These are phyloP conservation scores for Pseudochirops corinnae DNA, from an alignment of 2,797 vertebrate species.

Conservation along the genomic window DNA sequence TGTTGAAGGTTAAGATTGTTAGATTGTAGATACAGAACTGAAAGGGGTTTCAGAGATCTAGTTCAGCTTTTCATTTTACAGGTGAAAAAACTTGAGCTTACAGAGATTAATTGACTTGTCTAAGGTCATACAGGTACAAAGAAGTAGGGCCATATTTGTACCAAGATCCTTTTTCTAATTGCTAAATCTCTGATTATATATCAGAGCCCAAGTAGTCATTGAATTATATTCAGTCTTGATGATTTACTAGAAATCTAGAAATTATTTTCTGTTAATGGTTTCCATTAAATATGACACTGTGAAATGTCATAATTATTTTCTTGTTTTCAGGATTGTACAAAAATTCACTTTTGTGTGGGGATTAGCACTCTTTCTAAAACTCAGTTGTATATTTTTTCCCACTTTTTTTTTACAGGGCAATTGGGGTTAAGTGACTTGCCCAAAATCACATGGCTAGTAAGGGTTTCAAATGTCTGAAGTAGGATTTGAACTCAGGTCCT, in stretches of 20 bases:
- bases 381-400: neutral
- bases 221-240: neutral
- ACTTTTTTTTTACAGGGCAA: too few species aligned
- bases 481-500: too few species aligned
- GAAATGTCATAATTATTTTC: neutral
- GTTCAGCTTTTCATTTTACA: constrained; percentile 1
- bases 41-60: neutral
- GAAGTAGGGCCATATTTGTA: neutral
- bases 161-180: neutral
- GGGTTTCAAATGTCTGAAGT: too few species aligned
- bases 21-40: neutral
- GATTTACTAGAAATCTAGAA: neutral
- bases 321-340: neutral
- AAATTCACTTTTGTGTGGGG: neutral
- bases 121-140: neutral
- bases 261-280: too few species aligned
- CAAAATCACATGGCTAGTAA: too few species aligned
- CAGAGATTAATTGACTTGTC: neutral
- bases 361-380: neutral
- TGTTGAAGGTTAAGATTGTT: neutral
- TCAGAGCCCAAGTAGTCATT: neutral
- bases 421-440: too few species aligned
- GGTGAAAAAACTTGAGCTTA: neutral
- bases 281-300: neutral
- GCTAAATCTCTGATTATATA: neutral